phyloP scores from a whole-genome alignment of 2,113 vertebrate species.

The Callipepla squamata region DNA sequence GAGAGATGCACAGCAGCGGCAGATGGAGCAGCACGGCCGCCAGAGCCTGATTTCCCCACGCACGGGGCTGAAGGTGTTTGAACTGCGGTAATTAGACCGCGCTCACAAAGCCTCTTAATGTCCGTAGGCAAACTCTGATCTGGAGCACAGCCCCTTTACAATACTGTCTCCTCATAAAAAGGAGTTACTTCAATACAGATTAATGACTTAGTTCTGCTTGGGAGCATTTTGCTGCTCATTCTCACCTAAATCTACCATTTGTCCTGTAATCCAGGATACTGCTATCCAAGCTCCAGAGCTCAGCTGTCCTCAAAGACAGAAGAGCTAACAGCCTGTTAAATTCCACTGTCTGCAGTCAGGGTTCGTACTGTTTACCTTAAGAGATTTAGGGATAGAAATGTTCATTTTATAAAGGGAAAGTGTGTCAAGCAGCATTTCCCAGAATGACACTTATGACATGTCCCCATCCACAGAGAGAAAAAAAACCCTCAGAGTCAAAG shows the following conservation, averaged over 20 bases:
- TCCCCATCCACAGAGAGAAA: too few relatives aligned
- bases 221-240: neutral
- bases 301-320: neutral
- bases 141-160: neutral
- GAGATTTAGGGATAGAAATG: neutral
- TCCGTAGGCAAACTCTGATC: neutral
- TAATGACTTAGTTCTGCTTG: conserved; percentile 43
- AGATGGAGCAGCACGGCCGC: neutral
- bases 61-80: neutral
- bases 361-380: neutral
- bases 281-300: neutral
- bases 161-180: neutral
- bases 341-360: neutral
- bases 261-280: neutral
- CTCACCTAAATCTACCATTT: neutral
- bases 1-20: too few relatives aligned
- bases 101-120: neutral
- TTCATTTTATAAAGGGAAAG: neutral
- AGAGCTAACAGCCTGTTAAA: neutral
- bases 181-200: neutral
- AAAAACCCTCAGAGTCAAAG: neutral
- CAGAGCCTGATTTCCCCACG: neutral
- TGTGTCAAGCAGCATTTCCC: neutral
- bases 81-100: neutral
- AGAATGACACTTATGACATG: neutral